Evolutionary conservation across 2,797 vertebrate genomes (phyloP).

Genomic region (Buphagus erythrorhynchus): DNA sequence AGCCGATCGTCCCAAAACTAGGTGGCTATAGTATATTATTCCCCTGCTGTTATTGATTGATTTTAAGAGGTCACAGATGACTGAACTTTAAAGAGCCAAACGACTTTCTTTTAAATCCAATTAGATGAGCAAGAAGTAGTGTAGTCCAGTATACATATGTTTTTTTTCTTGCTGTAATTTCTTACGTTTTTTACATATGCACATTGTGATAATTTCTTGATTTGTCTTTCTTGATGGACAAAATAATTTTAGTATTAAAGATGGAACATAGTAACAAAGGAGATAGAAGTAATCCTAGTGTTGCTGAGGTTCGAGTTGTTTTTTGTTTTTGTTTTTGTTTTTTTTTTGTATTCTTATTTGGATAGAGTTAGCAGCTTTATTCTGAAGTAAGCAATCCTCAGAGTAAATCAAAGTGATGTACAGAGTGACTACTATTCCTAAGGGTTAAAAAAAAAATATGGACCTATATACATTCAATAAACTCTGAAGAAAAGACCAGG

Average conservation of each 20-base stretch:
- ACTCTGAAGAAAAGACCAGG: neutral
- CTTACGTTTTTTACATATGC: neutral
- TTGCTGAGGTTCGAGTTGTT: neutral
- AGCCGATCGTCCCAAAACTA: neutral
- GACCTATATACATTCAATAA: neutral
- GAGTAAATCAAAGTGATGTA: neutral
- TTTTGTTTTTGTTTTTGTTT: neutral
- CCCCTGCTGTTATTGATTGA: neutral
- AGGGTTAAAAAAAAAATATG: neutral
- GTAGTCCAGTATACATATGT: accelerated
- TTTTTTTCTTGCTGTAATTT: neutral
- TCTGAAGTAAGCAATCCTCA: neutral
- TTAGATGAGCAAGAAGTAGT: neutral
- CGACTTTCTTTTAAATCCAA: neutral
- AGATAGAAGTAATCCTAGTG: neutral
- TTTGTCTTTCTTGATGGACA: neutral
- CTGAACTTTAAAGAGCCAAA: neutral
- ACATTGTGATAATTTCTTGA: neutral
- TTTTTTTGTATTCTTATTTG: neutral
- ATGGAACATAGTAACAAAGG: neutral
- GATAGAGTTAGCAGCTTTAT: neutral
- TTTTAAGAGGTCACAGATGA: neutral
- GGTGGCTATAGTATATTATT: neutral
- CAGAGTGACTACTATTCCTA: neutral
- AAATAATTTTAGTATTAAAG: neutral